A percentile compares a stretch with the other conserved stretches of the same genome.
These are phyloP conservation scores for Caenorhabditis drosophilae DNA, from an alignment of 2,888 invertebrate genomes.

Conservation along the genomic window DNA sequence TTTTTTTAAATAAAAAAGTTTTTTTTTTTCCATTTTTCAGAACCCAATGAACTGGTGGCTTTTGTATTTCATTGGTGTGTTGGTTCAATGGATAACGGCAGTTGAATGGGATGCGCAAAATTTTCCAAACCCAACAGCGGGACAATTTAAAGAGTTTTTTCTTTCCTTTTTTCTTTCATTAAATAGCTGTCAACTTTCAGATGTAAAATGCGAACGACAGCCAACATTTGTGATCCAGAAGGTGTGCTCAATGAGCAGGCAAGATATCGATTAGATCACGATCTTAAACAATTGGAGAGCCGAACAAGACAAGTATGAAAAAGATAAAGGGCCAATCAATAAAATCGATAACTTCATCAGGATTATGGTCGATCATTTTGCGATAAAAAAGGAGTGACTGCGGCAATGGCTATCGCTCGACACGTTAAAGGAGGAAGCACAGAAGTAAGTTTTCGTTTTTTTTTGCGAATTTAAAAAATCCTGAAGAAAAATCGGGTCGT, in stretches of 20 bases:
- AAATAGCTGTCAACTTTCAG: slow-evolving; percentile 9
- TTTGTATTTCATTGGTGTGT: too few species aligned
- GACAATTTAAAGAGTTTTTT: slow-evolving; percentile 40
- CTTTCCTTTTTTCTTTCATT: not conserved
- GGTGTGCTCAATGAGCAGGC: slow-evolving; percentile 56
- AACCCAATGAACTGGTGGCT: too few species aligned
- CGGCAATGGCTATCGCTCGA: slow-evolving; percentile 60
- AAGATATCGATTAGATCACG: slow-evolving; percentile 62
- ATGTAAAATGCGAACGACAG: slow-evolving; percentile 53
- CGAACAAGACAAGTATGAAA: slow-evolving; percentile 54
- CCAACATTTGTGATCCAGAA: slow-evolving; percentile 65
- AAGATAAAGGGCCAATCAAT: not conserved
- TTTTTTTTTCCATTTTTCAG: too few species aligned
- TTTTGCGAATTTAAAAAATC: too few species aligned
- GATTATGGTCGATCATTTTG: slow-evolving; percentile 57
- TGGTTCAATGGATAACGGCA: slow-evolving; percentile 6
- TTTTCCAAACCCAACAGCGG: slow-evolving; percentile 63
- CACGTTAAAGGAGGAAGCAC: slow-evolving; percentile 59
- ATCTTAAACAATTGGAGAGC: slow-evolving; percentile 58
- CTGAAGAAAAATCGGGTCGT: too few species aligned
- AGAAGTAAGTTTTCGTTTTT: slow-evolving; percentile 35
- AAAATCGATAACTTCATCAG: slow-evolving; percentile 22
- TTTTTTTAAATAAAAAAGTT: too few species aligned
- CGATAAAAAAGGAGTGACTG: slow-evolving; percentile 65
- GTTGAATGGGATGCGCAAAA: slow-evolving; percentile 59